Evolutionary conservation across 1,140 invertebrate genomes (phyloP), one percentile per base, ranked within the genome.

Genomic region (Meteorus sp.): DNA sequence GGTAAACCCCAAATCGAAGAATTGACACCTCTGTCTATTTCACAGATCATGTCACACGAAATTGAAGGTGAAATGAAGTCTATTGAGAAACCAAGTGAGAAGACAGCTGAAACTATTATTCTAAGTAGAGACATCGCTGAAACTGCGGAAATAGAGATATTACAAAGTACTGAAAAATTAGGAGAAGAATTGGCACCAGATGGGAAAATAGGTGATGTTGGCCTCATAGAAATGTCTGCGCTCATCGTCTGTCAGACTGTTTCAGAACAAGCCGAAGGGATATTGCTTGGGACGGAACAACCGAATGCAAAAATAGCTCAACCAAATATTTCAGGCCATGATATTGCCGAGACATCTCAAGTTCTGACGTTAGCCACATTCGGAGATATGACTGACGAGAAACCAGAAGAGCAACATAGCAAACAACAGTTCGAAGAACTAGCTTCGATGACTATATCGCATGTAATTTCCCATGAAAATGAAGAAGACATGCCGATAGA

Each of bases 291-390:
- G 13, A n/a, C 31, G 3, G 57, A 69, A 56, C 17, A 55, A 48
- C 71, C 75, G 2, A 66, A 55, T 39, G 53, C 65, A 17, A 69
- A 70, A 20, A 67, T 47, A 7, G 74, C 74, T 3, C 51, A 68
- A 15, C 54, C 69, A 0, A 67, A 62, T 13, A 50, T 79, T 1
- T 43, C 58, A 3, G 72, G 73, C 9, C 63, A 63, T 58, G 76
- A 79, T 57, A 61, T 70, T 43, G 71, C 73, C 2, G 68, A 79
- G 64, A 69, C 69, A 0, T 65, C 62, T 11, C 66, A 78, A 62
- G 58, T 76, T 1, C 57, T 69, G 25, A 60, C 73, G 3, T 60
- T 73, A 19, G 68, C 60, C 23, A 67, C 52, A 50, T 55, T 71
- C 15, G 66, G 65, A 39, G 66, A 74, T 23, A 52, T 81, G 2